Conservation (phyloP, 2,888 invertebrate species). For the Trachelus troglodyta region DNA sequence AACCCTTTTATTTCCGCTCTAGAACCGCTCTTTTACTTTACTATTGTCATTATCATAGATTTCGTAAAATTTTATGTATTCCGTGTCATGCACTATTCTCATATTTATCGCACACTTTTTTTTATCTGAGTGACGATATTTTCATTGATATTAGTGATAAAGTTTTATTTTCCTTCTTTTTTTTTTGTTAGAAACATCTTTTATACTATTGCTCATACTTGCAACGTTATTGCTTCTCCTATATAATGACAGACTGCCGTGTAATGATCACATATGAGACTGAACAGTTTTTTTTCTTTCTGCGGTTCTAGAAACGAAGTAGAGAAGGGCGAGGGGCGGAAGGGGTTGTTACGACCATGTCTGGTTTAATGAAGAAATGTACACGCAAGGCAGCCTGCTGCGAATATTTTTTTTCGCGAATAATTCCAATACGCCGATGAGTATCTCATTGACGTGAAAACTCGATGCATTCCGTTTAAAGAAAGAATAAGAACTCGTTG, state of each 20-base stretch:
- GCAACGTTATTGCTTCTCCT: neutral
- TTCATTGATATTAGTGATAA: neutral
- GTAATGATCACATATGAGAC: constrained; percentile 10
- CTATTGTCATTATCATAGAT: constrained; percentile 27
- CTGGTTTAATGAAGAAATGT: neutral
- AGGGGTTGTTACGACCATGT: neutral
- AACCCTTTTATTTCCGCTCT: constrained; percentile 27
- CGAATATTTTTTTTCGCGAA: neutral
- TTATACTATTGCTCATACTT: neutral
- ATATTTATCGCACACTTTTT: neutral
- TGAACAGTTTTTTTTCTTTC: constrained; percentile 19
- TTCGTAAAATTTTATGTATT: neutral
- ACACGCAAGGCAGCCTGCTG: neutral
- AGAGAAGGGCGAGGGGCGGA: constrained; percentile 1
- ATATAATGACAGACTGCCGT: neutral
- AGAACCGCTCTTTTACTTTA: constrained; percentile 31
- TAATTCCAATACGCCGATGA: neutral
- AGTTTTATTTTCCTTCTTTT: neutral
- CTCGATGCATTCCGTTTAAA: neutral
- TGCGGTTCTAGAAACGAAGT: constrained; percentile 10
- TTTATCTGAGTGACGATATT: constrained; percentile 6
- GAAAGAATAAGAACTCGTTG: neutral
- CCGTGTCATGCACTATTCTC: neutral
- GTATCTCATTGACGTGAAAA: neutral
- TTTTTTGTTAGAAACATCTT: too few relatives aligned